Evolutionary conservation across 2,113 vertebrate species (phyloP).

Genomic region (Oxygymnocypris stewartii): DNA sequence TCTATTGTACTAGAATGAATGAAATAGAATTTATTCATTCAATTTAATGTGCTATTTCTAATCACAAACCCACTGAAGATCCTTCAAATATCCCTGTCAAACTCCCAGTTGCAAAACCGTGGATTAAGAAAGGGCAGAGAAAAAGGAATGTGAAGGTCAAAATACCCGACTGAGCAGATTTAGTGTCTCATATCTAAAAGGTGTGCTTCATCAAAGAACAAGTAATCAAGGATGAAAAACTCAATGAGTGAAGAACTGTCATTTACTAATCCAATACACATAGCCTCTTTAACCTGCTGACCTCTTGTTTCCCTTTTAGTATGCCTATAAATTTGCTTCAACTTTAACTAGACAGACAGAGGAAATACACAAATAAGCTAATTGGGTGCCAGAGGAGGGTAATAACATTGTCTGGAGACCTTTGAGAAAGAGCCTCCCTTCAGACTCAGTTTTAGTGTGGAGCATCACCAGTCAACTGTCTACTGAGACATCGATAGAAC

Average conservation of each 20-base stretch:
- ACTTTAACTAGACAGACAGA: background rate
- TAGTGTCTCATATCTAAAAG: background rate
- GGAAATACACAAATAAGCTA: conserved; percentile 12
- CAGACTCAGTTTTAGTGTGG: background rate
- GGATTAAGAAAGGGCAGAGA: background rate
- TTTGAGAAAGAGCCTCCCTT: background rate
- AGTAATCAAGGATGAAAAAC: background rate
- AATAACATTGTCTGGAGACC: conserved; percentile 10
- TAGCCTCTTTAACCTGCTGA: background rate
- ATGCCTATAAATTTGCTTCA: conserved; percentile 29
- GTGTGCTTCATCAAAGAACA: background rate
- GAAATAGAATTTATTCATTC: background rate
- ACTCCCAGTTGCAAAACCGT: background rate
- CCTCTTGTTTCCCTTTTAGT: conserved; percentile 24
- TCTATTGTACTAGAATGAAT: background rate
- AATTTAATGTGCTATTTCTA: background rate
- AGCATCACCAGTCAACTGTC: background rate
- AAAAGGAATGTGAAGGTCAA: conserved; percentile 9
- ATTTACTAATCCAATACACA: conserved; percentile 5
- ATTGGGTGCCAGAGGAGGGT: conserved; percentile 10
- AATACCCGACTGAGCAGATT: background rate
- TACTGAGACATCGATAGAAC: background rate
- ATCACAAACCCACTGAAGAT: background rate
- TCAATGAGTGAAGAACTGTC: background rate
- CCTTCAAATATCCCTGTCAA: background rate